phyloP scores from a whole-genome alignment of 2,888 invertebrate species.

The Chymomyza amoena region DNA sequence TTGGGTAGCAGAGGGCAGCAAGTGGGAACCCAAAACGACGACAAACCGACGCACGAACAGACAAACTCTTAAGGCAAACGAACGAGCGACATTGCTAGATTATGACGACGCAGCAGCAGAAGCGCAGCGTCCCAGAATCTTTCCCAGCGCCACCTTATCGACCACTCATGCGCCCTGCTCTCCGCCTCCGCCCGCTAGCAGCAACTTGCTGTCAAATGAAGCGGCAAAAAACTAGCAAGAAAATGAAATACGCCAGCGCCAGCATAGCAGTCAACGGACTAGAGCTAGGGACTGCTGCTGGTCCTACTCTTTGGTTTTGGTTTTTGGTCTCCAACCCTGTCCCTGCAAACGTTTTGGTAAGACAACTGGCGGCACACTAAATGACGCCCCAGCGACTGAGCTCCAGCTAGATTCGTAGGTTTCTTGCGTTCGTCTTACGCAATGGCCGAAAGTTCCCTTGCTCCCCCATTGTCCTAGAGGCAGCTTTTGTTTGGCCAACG shows the following conservation, averaged over 20 bases:
- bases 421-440: conserved; percentile 49
- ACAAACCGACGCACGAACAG: not conserved
- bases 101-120: conserved; percentile 48
- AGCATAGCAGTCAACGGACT: conserved; percentile 42
- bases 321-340: not conserved
- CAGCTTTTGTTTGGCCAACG: not conserved
- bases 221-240: conserved; percentile 75
- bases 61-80: conserved; percentile 26
- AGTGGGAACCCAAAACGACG: not conserved
- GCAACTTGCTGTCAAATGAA: conserved; percentile 73
- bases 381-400: conserved; percentile 76
- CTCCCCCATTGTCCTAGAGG: conserved; percentile 1
- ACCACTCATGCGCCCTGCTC: conserved; percentile 11
- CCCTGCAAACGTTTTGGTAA: conserved; percentile 29
- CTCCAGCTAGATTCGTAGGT: not conserved
- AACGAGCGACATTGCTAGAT: conserved; percentile 37
- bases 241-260: conserved; percentile 75
- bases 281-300: not conserved
- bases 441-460: conserved; percentile 46
- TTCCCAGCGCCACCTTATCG: not conserved
- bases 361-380: conserved; percentile 73
- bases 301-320: conserved; percentile 1
- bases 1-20: conserved; percentile 20
- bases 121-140: not conserved
- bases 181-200: not conserved